These are phyloP conservation scores for Plectropomus leopardus DNA, from an alignment of 2,113 vertebrate genomes.

Conservation along the genomic window DNA sequence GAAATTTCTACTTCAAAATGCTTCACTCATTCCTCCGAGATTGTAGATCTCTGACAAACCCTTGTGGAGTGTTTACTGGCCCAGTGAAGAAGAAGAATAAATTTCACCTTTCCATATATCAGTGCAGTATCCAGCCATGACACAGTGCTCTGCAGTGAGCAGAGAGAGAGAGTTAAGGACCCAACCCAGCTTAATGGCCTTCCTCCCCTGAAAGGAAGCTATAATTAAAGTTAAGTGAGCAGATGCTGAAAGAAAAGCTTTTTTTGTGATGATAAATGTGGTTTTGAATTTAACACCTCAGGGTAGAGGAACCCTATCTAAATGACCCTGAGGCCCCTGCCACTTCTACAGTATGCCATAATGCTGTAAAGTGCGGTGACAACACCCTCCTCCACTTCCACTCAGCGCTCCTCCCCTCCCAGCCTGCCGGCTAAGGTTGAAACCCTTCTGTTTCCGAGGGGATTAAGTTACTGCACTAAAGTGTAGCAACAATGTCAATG, in stretches of 20 bases:
- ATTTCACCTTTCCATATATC: conserved; percentile 59
- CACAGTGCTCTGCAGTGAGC: conserved; percentile 44
- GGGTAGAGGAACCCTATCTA: conserved; percentile 81
- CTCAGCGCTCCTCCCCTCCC: conserved; percentile 64
- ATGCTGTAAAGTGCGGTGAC: conserved; percentile 77
- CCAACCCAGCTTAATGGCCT: conserved; percentile 76
- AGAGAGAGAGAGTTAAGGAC: conserved; percentile 65
- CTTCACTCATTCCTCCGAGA: conserved; percentile 34
- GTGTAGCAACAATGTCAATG: conserved; percentile 83
- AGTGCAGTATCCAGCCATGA: conserved; percentile 55
- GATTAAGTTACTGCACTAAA: conserved; percentile 86
- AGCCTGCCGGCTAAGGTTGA: conserved; percentile 79
- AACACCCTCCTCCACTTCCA: conserved; percentile 68
- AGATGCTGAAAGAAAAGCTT: conserved; percentile 85
- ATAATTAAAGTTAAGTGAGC: conserved; percentile 87
- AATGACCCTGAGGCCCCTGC: conserved; percentile 78
- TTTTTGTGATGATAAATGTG: conserved; percentile 82
- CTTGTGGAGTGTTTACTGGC: conserved; percentile 56
- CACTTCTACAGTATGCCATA: conserved; percentile 77
- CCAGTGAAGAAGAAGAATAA: conserved; percentile 41
- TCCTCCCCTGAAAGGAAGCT: conserved; percentile 73
- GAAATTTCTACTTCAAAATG: conserved; percentile 36
- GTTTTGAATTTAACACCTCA: conserved; percentile 87
- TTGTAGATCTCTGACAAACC: conserved; percentile 30
- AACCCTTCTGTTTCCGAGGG: conserved; percentile 78